Evolutionary conservation across 2,113 vertebrate genomes (phyloP), one percentile per base, ranked within the genome.

Genomic region (Syrmaticus mikado): DNA sequence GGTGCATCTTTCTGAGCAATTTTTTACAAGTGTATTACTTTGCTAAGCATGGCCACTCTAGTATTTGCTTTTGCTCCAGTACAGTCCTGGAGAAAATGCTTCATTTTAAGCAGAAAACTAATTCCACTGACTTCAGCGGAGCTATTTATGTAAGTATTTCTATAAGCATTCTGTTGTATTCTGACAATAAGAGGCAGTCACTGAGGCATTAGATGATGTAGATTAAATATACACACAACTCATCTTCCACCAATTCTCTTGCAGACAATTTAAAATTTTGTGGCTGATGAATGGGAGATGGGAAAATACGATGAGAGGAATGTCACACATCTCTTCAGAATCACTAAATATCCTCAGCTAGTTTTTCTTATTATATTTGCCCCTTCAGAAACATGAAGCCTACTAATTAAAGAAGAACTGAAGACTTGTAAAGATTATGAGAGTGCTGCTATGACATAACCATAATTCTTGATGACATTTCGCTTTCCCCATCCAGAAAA

Each of bases 401-500:
- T 91, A 87, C 94, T 95, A 95, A 97, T 95, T 97, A 92, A 95
- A 80, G 57, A 4, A 93, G 85, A 61, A 85, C 73, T 81, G 80
- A 82, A 91, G 82, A 92, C 92, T 94, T 94, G 90, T 95, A 93
- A 97, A 90, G 90, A 90, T 91, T 94, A 92, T 88, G 80, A 95
- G 70, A 94, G 80, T n/a, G 72, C 61, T 0, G 21, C 77, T 86
- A 85, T 92, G 94, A 88, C 87, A 96, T 84, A 95, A 84, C 61
- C 92, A 90, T 96, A 95, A 96, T 94, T 94, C 94, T 93, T 94
- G 82, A 94, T 95, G 95, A 94, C 94, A 96, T 96, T 95, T 95
- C 85, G 86, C 93, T 96, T 94, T 96, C 79, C 87, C 76, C 58
- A 93, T 94, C 82, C 90, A 91, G 94, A 95, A 95, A 96, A 96